Evolutionary conservation across 2,113 vertebrate genomes (phyloP).

Genomic region (Neopipo cinnamomea): DNA sequence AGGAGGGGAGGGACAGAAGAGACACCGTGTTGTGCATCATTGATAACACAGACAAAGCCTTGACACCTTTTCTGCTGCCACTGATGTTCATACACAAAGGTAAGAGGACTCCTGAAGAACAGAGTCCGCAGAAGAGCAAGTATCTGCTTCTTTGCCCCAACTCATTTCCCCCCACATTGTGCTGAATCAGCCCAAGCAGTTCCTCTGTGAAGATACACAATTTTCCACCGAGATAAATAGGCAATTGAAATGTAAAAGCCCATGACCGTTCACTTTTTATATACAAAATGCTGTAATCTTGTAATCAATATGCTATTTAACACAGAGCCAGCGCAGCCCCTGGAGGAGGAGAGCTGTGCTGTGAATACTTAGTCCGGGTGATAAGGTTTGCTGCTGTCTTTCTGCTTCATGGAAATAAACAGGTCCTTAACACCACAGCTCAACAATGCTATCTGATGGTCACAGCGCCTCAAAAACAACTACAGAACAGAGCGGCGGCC

Average conservation of each 20-base stretch:
- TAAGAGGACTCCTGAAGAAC: not conserved
- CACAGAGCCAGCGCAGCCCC: not conserved
- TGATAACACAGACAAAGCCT: not conserved
- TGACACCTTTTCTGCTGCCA: not conserved
- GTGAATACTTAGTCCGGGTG: not conserved
- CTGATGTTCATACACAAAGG: accelerated
- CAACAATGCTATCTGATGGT: constrained; percentile 18
- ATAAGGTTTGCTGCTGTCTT: not conserved
- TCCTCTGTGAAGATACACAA: not conserved
- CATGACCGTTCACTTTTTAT: not conserved
- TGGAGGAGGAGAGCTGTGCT: not conserved
- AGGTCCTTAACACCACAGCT: not conserved
- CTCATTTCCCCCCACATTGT: not conserved
- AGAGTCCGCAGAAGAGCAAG: not conserved
- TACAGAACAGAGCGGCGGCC: not conserved
- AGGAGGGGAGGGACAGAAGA: not conserved
- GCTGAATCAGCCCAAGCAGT: not conserved
- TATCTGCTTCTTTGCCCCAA: not conserved
- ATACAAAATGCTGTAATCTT: constrained; percentile 38
- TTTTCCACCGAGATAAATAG: constrained; percentile 34
- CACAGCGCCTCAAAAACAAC: not conserved
- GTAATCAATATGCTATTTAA: constrained; percentile 61
- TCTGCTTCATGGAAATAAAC: not conserved
- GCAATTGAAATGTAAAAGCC: constrained; percentile 36
- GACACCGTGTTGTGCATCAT: not conserved